phyloP scores from a whole-genome alignment of 2,888 invertebrate genomes.

The Linnaemya tessellans region DNA sequence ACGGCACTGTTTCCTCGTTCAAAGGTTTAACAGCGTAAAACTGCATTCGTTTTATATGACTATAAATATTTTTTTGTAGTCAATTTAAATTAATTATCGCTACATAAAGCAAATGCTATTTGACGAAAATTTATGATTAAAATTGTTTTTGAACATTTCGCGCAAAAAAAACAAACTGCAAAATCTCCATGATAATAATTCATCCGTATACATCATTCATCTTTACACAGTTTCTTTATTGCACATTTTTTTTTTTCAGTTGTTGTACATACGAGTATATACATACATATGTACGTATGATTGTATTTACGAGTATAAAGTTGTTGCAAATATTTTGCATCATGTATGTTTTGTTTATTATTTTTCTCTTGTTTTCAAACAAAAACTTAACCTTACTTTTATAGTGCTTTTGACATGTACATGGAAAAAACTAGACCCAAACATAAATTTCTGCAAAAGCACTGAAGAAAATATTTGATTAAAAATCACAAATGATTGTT shows the following conservation, averaged over 20 bases:
- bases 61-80: constrained; percentile 31
- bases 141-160: constrained; percentile 39
- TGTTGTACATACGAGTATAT: neutral
- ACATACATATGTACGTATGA: neutral
- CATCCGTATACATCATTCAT: constrained; percentile 56
- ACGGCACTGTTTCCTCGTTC: neutral
- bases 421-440: constrained; percentile 27
- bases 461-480: constrained; percentile 11
- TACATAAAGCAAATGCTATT: constrained; percentile 58
- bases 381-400: constrained; percentile 51
- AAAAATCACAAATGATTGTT: neutral
- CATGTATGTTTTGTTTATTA: neutral
- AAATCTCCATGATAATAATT: constrained; percentile 53
- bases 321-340: constrained; percentile 40
- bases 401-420: constrained; percentile 58
- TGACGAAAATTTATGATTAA: constrained; percentile 59
- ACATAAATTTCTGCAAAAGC: constrained; percentile 10
- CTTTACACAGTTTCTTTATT: constrained; percentile 41
- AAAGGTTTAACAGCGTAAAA: neutral
- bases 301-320: neutral
- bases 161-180: neutral
- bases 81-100: constrained; percentile 60
- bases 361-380: neutral
- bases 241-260: constrained; percentile 5
- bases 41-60: constrained; percentile 10